Conservation (phyloP, 1,140 invertebrate genomes). For the Octopus sinensis region DNA sequence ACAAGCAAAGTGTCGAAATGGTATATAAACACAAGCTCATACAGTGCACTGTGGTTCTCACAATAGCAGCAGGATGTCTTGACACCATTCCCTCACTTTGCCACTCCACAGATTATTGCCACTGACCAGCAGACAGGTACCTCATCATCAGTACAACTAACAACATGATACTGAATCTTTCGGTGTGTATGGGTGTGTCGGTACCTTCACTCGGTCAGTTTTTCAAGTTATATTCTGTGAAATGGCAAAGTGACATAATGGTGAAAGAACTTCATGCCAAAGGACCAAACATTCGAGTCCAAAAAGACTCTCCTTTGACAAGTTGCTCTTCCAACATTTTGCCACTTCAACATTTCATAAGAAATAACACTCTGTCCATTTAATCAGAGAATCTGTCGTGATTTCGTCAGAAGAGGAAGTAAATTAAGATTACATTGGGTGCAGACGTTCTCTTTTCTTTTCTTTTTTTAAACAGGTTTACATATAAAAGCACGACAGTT, state of each 20-base stretch:
- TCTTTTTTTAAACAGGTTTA: too few species aligned
- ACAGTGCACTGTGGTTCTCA: not conserved
- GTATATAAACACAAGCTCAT: conserved; percentile 1
- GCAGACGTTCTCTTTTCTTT: too few species aligned
- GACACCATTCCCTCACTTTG: conserved; percentile 11
- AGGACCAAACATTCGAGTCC: not conserved
- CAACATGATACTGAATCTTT: not conserved
- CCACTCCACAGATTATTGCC: conserved; percentile 13
- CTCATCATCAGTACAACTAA: not conserved
- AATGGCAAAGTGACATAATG: conserved; percentile 16
- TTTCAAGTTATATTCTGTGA: conserved; percentile 11
- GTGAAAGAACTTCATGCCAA: conserved; percentile 11
- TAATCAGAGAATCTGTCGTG: too few species aligned
- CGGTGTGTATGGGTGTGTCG: not conserved
- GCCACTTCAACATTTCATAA: conserved; percentile 16
- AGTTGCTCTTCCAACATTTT: conserved; percentile 12
- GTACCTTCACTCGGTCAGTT: not conserved
- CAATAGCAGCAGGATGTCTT: not conserved
- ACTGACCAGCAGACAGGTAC: not conserved
- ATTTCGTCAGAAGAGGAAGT: too few species aligned
- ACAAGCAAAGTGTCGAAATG: conserved; percentile 16
- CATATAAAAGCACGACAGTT: too few species aligned
- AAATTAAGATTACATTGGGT: too few species aligned
- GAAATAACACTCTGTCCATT: not conserved
- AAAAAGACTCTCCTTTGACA: not conserved